Evolutionary conservation across 2,113 vertebrate genomes (phyloP), one percentile per base, ranked within the genome.

Genomic region (Tautogolabrus adspersus): DNA sequence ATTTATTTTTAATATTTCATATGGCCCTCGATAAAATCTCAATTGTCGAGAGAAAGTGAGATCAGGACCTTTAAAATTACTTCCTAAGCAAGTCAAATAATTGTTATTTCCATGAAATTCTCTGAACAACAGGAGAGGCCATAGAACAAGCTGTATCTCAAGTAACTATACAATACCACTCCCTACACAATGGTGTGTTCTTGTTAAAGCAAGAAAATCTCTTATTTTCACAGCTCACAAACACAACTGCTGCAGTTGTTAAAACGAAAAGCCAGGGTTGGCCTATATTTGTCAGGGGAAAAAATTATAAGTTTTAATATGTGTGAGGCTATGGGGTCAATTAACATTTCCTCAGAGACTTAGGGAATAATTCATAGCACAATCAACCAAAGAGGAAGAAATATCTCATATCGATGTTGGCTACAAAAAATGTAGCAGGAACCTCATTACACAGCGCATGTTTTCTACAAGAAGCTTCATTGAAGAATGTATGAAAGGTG

Each of bases 51-150:
- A 89, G 86, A 86, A 85, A 84, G 89, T 81, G 83, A 88, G 87
- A 92, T 92, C 87, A 88, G 66, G 84, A 89, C 87, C 92, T 92
- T 85, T 89, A 87, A 90, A 93, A 93, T 92, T 76, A 91, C 87
- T 89, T 92, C 59, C 79, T 84, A 66, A 85, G 87, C 79, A 81
- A 69, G 74, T 59, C 87, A 82, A 93, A 92, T 89, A 87, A 90
- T 88, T 91, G 85, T 85, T 89, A 91, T 87, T 89, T 85, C 81
- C 67, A 75, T 51, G 54, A 88, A 87, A 88, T 69, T 44, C 69
- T 84, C 81, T 69, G 64, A 79, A 82, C 79, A 80, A 71, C 77
- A 82, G 55, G 46, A 73, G 62, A 62, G 66, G 60, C 49, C 70
- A 62, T 6, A 62, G 73, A 87, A 80, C 55, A 68, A 65, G 44